Conservation (phyloP, 2,888 invertebrate genomes). For the Seira musarum region DNA sequence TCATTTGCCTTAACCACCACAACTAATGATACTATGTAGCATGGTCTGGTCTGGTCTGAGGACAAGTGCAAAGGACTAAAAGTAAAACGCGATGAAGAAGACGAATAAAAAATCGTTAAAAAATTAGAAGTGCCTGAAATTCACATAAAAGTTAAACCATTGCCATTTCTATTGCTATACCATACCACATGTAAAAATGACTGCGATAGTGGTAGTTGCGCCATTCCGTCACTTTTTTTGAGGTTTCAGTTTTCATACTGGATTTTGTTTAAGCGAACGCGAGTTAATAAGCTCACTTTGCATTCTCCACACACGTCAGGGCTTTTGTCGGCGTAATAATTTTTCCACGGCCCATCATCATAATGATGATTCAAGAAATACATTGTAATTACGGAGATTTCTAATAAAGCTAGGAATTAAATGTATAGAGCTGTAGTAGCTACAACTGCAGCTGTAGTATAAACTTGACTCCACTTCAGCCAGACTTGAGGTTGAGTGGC, state of each 20-base stretch:
- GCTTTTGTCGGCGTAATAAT: slow-evolving; percentile 52
- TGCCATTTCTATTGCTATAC: background rate
- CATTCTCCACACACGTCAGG: slow-evolving; percentile 53
- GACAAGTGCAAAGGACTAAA: too few relatives aligned
- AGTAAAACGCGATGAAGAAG: background rate
- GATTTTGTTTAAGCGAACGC: too few relatives aligned
- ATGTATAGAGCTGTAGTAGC: too few relatives aligned
- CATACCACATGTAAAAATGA: background rate
- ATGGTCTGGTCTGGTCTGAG: too few relatives aligned
- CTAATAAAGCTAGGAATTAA: slow-evolving; percentile 47
- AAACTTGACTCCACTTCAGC: too few relatives aligned
- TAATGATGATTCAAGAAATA: slow-evolving; percentile 51
- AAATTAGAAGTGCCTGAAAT: background rate
- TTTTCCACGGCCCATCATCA: slow-evolving; percentile 47
- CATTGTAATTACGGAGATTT: slow-evolving; percentile 51
- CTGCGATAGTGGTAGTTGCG: background rate
- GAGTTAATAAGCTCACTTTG: slow-evolving; percentile 52
- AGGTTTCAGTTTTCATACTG: slow-evolving; percentile 4
- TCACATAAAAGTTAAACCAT: background rate
- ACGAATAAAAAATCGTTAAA: too few relatives aligned
- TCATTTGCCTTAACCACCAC: background rate
- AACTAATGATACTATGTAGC: too few relatives aligned
- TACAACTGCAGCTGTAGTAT: too few relatives aligned
- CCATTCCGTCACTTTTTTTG: slow-evolving; percentile 10
- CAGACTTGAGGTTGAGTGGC: too few relatives aligned